Conservation (phyloP, 2,797 vertebrate genomes). For the Dallia pectoralis region DNA sequence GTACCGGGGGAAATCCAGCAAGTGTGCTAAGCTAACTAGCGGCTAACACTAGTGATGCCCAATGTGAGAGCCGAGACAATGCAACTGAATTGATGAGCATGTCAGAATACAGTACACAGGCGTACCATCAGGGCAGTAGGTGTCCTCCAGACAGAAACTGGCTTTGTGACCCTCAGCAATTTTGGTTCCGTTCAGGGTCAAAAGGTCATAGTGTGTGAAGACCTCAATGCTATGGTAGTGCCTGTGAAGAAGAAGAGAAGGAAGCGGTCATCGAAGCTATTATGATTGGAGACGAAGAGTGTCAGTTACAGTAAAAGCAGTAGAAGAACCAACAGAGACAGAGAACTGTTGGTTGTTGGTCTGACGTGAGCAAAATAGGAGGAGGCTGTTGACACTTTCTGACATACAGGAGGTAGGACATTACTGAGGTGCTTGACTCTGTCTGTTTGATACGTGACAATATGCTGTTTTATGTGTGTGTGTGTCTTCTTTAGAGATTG, state of each 20-base stretch:
- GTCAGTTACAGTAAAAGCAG: background rate
- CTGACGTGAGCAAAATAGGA: background rate
- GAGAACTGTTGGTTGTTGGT: background rate
- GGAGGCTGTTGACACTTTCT: background rate
- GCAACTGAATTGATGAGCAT: too few species aligned
- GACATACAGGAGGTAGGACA: background rate
- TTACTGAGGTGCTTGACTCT: background rate
- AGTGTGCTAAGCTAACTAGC: too few species aligned
- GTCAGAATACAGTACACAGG: background rate
- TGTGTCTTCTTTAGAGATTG: background rate
- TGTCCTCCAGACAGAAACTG: conserved; percentile 97
- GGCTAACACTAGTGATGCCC: too few species aligned
- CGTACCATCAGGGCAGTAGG: conserved; percentile 70
- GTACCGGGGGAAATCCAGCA: too few species aligned
- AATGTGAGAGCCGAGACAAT: too few species aligned
- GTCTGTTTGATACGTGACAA: background rate
- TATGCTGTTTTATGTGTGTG: background rate
- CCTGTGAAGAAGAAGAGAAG: conserved; percentile 60
- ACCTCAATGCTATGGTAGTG: conserved; percentile 98
- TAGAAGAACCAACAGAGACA: background rate
- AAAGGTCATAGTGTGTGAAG: conserved; percentile 95
- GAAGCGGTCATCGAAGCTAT: background rate
- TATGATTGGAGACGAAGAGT: background rate
- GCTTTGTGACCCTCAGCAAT: conserved; percentile 97
- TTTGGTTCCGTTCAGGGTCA: conserved; percentile 91